These are phyloP conservation scores for Enteromius thamalakanensis DNA, from an alignment of 2,797 vertebrate genomes.

Conservation along the genomic window DNA sequence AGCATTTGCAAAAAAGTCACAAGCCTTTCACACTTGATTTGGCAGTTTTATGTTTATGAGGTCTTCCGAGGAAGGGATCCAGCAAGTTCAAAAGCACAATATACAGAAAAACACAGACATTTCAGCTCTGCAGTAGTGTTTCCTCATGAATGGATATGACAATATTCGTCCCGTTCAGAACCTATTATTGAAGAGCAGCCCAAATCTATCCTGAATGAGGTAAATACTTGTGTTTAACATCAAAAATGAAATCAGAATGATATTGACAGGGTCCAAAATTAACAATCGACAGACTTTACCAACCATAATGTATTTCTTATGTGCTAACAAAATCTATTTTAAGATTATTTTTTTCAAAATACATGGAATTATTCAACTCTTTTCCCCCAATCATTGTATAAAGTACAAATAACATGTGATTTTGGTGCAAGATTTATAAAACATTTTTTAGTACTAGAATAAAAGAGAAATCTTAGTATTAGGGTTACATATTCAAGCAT, in stretches of 20 bases:
- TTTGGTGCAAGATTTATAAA: neutral
- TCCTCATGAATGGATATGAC: constrained; percentile 56
- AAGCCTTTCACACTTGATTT: constrained; percentile 55
- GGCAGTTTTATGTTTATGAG: constrained; percentile 61
- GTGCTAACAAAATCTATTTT: neutral
- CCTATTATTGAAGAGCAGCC: constrained; percentile 53
- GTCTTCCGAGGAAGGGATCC: constrained; percentile 50
- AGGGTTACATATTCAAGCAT: neutral
- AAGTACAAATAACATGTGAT: neutral
- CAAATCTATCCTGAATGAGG: constrained; percentile 56
- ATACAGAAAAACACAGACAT: constrained; percentile 52
- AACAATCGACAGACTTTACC: neutral
- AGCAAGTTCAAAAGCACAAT: constrained; percentile 58
- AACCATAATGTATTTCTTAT: neutral
- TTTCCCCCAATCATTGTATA: neutral
- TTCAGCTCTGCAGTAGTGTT: constrained; percentile 55
- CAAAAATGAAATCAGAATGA: constrained; percentile 45
- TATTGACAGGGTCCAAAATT: constrained; percentile 31
- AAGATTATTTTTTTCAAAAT: neutral
- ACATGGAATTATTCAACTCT: neutral
- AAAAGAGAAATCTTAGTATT: neutral
- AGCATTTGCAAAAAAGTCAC: constrained; percentile 54
- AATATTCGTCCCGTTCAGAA: constrained; percentile 50
- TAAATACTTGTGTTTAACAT: constrained; percentile 58
- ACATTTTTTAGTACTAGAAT: neutral